Evolutionary conservation across 2,797 vertebrate genomes (phyloP).

Genomic region (Synaphobranchus kaupii): DNA sequence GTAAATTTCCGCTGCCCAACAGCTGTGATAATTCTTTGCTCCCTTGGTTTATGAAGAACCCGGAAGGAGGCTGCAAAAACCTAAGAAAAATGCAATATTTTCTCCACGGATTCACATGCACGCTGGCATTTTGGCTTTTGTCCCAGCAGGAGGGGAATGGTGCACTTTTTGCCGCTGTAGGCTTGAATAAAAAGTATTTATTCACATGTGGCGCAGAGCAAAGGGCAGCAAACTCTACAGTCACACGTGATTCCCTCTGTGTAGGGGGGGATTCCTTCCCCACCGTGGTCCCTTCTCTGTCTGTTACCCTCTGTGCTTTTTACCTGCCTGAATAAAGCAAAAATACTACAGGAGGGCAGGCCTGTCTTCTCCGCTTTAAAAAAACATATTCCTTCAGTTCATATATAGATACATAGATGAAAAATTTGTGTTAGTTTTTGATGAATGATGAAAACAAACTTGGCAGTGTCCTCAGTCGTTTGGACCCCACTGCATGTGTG

Average conservation of each 20-base stretch:
- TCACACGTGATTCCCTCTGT: neutral
- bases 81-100: neutral
- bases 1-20: neutral
- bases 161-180: neutral
- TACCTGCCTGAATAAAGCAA: neutral
- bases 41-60: neutral
- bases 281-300: neutral
- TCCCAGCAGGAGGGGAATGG: neutral
- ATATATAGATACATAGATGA: too few relatives aligned
- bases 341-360: neutral
- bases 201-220: neutral
- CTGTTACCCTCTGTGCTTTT: neutral
- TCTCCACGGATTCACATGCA: neutral
- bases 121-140: neutral
- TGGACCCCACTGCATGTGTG: too few relatives aligned
- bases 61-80: neutral
- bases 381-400: neutral
- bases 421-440: too few relatives aligned
- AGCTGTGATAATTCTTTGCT: neutral
- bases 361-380: neutral
- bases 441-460: too few relatives aligned
- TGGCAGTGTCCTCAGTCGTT: too few relatives aligned
- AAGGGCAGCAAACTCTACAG: too few relatives aligned
- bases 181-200: neutral
- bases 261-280: neutral